A percentile compares a stretch with the other conserved stretches of the same genome.
These are phyloP conservation scores for Champsocephalus gunnari DNA, from an alignment of 2,797 vertebrate genomes.

Conservation along the genomic window DNA sequence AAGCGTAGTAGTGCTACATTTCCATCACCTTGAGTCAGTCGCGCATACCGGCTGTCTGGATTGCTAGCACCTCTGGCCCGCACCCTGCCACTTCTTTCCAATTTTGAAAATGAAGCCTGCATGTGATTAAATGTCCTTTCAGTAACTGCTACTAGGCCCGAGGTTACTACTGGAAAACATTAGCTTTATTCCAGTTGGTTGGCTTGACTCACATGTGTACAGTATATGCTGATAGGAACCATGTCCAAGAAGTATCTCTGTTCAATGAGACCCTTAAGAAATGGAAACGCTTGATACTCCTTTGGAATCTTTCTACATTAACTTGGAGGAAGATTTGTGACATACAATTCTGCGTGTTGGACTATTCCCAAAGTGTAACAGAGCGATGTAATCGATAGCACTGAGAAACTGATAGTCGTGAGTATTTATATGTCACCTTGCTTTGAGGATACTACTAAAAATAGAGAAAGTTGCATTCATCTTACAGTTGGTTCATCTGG, in stretches of 20 bases:
- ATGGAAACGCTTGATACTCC: slow-evolving; percentile 1
- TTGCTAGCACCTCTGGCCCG: slow-evolving; percentile 50
- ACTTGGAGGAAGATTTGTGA: background rate
- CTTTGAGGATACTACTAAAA: slow-evolving; percentile 45
- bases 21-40: slow-evolving; percentile 37
- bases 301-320: background rate
- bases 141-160: slow-evolving; percentile 43
- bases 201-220: slow-evolving; percentile 15
- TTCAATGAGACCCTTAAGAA: background rate
- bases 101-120: slow-evolving; percentile 60
- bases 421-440: slow-evolving; percentile 53
- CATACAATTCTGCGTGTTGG: slow-evolving; percentile 2
- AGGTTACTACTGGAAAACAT: slow-evolving; percentile 47
- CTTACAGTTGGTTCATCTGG: slow-evolving; percentile 15
- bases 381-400: slow-evolving; percentile 36
- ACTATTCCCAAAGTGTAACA: slow-evolving; percentile 21
- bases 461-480: slow-evolving; percentile 39
- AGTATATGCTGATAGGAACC: slow-evolving; percentile 10
- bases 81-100: slow-evolving; percentile 37
- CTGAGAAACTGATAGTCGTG: slow-evolving; percentile 35
- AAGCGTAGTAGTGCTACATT: slow-evolving; percentile 58
- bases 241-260: background rate
- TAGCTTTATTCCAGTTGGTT: slow-evolving; percentile 25
- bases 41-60: slow-evolving; percentile 41
- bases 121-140: slow-evolving; percentile 37